Base-by-base conservation (phyloP, 1,140 invertebrate species). In the Drosophila trapezifrons region DNA sequence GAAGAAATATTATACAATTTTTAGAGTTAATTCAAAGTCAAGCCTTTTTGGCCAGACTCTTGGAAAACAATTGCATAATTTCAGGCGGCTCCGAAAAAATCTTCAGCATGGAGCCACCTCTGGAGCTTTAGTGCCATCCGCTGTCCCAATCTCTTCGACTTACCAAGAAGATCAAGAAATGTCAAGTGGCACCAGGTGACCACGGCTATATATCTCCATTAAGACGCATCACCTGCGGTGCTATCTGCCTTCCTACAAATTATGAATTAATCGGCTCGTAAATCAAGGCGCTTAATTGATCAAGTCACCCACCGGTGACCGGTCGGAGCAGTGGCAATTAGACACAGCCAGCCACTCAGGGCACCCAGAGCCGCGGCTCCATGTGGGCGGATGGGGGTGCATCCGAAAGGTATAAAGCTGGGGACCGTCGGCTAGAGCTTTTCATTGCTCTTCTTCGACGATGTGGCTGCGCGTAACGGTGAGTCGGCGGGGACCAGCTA, bases 391-490 rank as follows among this genome's bases (percentile, higher is more conserved):
- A 54, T 55, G 51, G 20, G n/a, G 32, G 56, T 49, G 45, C 38
- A 56, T 78, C 75, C 51, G 65, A 71, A 58, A 76, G 77, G 87
- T 86, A 86, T 86, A 86, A 86, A 83, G 80, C 66, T 51, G 58
- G 15, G 58, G 17, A 15, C 35, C 17, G n/a, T 35, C 18, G 46
- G 63, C 63, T 55, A 51, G 45, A 58, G 32, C 38, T 56, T 46
- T 17, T 77, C 80, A 87, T 87, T 87, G 69, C 58, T 75, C 49
- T 49, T 79, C 75, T 83, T 62, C 38, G 38, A 83, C 47, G 63
- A 89, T 80, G 84, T 63, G 78, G 84, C 37, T 89, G 77, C 85
- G 74, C 59, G 55, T 80, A 78, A 75, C 85, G 77, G 84, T 89
- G 74, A 69, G 82, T 85, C 5, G 29, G 3, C 2, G 10, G 10